Conservation (phyloP, 1,140 invertebrate species). For the Drosophila biarmipes region DNA sequence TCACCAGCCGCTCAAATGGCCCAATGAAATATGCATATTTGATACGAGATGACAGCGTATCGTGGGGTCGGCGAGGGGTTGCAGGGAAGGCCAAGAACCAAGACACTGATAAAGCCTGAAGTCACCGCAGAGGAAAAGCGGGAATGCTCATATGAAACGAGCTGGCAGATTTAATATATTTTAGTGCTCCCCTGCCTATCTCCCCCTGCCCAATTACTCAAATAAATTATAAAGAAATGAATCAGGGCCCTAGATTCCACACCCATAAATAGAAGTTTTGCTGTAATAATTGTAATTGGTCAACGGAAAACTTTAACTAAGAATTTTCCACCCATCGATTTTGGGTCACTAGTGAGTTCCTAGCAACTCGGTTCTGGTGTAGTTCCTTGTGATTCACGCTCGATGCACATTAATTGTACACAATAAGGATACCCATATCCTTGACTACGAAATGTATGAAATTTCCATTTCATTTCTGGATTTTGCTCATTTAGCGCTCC, state of each 20-base stretch:
- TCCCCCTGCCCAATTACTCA: conserved; percentile 63
- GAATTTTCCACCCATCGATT: conserved; percentile 50
- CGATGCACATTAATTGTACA: conserved; percentile 76
- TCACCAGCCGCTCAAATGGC: conserved; percentile 59
- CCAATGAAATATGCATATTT: conserved; percentile 81
- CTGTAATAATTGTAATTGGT: conserved; percentile 80
- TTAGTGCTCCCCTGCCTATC: conserved; percentile 42
- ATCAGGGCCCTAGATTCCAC: conserved; percentile 36
- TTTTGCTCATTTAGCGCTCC: conserved; percentile 58
- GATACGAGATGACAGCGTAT: conserved; percentile 59
- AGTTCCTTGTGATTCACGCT: conserved; percentile 71
- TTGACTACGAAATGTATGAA: conserved; percentile 70
- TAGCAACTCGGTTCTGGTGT: conserved; percentile 50
- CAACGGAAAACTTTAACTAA: conserved; percentile 49
- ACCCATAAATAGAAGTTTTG: conserved; percentile 72
- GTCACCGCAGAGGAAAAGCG: conserved; percentile 17
- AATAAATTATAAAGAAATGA: conserved; percentile 80
- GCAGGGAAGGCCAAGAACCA: neutral
- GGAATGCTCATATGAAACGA: conserved; percentile 1
- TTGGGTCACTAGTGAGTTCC: conserved; percentile 57
- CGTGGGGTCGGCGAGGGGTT: conserved; percentile 1
- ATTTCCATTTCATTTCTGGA: conserved; percentile 71
- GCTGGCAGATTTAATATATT: conserved; percentile 66
- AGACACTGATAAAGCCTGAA: conserved; percentile 15
- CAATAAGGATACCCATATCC: conserved; percentile 66